Conservation (phyloP, 2,888 invertebrate species). For the Merodon equestris region DNA sequence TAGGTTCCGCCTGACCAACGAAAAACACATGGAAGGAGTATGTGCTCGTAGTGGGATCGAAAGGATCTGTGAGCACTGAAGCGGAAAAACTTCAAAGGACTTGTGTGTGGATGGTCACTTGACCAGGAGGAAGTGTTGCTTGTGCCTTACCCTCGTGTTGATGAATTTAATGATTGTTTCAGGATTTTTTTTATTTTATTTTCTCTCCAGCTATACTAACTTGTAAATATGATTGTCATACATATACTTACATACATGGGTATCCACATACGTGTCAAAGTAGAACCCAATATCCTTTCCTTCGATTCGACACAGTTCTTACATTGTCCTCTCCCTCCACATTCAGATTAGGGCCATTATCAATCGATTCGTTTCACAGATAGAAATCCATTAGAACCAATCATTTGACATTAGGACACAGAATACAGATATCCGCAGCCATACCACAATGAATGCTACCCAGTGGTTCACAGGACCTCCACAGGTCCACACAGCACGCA, state of each 20-base stretch:
- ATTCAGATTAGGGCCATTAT: constrained; percentile 61
- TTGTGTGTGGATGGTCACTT: constrained; percentile 31
- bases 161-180: too few species aligned
- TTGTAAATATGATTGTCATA: too few species aligned
- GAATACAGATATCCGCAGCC: constrained; percentile 75
- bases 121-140: constrained; percentile 60
- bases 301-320: constrained; percentile 47
- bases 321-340: neutral
- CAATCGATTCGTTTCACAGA: constrained; percentile 78
- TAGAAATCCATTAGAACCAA: constrained; percentile 79
- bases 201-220: too few species aligned
- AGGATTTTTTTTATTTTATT: too few species aligned
- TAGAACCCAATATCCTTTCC: too few species aligned
- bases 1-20: constrained; percentile 49
- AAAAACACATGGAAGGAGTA: constrained; percentile 58
- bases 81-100: constrained; percentile 65
- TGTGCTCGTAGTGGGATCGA: constrained; percentile 57
- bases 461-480: constrained; percentile 41
- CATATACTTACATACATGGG: too few species aligned
- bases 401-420: constrained; percentile 79
- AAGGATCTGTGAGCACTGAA: constrained; percentile 45
- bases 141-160: constrained; percentile 45
- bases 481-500: constrained; percentile 7
- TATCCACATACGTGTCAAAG: too few species aligned
- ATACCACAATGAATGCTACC: constrained; percentile 58